Evolutionary conservation across 2,113 vertebrate genomes (phyloP).

Genomic region (Equus quagga): DNA sequence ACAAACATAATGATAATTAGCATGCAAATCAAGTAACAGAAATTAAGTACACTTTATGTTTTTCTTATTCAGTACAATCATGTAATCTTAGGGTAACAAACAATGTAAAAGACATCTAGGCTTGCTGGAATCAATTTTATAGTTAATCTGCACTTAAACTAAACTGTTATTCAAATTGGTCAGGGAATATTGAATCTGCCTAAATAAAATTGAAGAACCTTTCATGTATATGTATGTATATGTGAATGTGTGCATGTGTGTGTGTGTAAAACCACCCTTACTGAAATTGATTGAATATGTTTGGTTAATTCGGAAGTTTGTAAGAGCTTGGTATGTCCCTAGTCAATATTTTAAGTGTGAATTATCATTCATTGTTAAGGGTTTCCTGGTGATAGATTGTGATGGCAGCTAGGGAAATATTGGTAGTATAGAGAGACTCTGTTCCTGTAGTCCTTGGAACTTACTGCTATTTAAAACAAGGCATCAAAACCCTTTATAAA

Average conservation of each 20-base stretch:
- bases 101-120: not conserved
- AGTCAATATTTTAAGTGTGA: not conserved
- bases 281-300: not conserved
- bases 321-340: not conserved
- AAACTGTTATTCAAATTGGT: not conserved
- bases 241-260: not conserved
- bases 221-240: not conserved
- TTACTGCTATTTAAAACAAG: not conserved
- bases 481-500: not conserved
- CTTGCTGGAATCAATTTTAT: not conserved
- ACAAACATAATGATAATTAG: not conserved
- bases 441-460: not conserved
- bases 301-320: not conserved
- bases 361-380: not conserved
- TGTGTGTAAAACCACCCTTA: not conserved
- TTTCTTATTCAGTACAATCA: not conserved
- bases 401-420: not conserved
- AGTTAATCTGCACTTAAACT: not conserved
- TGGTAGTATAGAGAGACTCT: not conserved
- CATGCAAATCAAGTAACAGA: not conserved
- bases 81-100: not conserved
- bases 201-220: not conserved
- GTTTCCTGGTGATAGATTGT: not conserved
- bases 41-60: not conserved
- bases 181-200: not conserved